Evolutionary conservation across 1,140 invertebrate species (phyloP).

Genomic region (Agrilus planipennis): DNA sequence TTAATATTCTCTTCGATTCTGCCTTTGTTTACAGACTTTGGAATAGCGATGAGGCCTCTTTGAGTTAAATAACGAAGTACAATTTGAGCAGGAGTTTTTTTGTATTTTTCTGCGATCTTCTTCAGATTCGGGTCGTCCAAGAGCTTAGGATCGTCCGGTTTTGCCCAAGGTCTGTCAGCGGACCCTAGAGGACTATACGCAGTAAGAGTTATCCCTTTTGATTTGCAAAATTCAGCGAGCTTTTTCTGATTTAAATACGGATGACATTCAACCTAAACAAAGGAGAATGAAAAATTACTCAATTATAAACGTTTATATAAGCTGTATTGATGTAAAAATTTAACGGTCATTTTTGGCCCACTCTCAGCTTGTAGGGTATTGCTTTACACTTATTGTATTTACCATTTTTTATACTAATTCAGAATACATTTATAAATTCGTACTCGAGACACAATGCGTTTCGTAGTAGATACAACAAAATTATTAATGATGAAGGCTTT

Average conservation of each 20-base stretch:
- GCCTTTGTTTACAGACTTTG: slow-evolving; percentile 48
- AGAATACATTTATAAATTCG: no score
- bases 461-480: no score
- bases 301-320: no score
- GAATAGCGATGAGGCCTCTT: slow-evolving; percentile 33
- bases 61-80: slow-evolving; percentile 48
- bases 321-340: no score
- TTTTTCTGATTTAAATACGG: slow-evolving; percentile 70
- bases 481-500: no score
- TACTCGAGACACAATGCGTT: no score
- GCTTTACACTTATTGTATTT: no score
- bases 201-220: slow-evolving; percentile 54
- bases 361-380: no score
- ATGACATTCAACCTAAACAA: slow-evolving; percentile 49
- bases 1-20: slow-evolving; percentile 56
- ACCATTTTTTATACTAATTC: no score
- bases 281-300: no score
- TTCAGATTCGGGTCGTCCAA: slow-evolving; percentile 51
- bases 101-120: slow-evolving; percentile 50
- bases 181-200: slow-evolving; percentile 75
- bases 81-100: slow-evolving; percentile 56
- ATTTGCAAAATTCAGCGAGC: slow-evolving; percentile 58
- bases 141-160: slow-evolving; percentile 39
- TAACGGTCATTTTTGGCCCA: no score
- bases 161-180: slow-evolving; percentile 52